phyloP scores from a whole-genome alignment of 2,888 invertebrate genomes.

The Margaritifera margaritifera region DNA sequence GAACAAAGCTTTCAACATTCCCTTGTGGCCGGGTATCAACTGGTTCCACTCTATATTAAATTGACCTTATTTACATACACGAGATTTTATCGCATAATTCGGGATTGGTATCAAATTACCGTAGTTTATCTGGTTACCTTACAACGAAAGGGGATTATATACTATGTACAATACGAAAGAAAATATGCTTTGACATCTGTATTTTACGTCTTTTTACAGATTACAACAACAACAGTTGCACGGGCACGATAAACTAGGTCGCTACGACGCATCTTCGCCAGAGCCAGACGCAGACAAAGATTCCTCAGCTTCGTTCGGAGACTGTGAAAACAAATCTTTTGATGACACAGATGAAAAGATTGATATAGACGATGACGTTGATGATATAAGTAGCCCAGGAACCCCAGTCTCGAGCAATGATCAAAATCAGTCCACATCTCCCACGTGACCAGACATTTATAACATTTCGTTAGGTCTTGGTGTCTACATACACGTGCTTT shows the following conservation, averaged over 20 bases:
- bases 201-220: constrained; percentile 22
- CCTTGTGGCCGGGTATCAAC: no score
- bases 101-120: no score
- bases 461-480: no score
- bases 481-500: no score
- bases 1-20: no score
- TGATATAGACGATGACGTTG: constrained; percentile 44
- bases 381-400: constrained; percentile 23
- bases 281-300: constrained; percentile 18
- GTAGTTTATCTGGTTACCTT: no score
- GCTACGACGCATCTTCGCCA: constrained; percentile 43
- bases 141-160: no score
- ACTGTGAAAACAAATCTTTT: constrained; percentile 32
- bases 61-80: no score
- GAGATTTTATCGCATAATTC: no score
- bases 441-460: constrained; percentile 26
- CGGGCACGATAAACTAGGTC: constrained; percentile 35
- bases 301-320: constrained; percentile 40
- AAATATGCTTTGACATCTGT: constrained; percentile 1
- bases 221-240: constrained; percentile 31
- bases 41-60: no score
- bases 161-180: no score
- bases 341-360: constrained; percentile 48
- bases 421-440: constrained; percentile 19
- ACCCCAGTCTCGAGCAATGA: constrained; percentile 22